Evolutionary conservation across 2,113 vertebrate species (phyloP).

Genomic region (Eidolon helvum): DNA sequence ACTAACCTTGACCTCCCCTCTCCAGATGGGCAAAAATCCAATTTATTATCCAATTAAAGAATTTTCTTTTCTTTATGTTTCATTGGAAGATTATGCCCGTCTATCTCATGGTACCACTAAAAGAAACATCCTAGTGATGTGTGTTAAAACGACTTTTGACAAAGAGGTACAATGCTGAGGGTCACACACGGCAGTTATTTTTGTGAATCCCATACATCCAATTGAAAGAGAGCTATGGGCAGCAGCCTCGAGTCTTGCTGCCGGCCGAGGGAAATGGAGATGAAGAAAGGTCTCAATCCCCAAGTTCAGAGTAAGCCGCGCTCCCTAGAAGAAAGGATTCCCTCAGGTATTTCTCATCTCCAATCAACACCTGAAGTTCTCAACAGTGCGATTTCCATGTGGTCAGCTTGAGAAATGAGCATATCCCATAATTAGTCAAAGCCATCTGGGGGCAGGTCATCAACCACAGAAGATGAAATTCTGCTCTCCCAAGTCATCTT

Average conservation of each 20-base stretch:
- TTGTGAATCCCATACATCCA: neutral
- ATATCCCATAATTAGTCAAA: neutral
- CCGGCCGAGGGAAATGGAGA: neutral
- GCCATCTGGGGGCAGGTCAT: neutral
- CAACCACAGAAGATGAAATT: neutral
- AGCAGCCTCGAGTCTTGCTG: neutral
- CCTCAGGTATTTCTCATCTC: neutral
- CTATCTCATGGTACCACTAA: neutral
- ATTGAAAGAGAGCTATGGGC: neutral
- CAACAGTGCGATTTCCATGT: neutral
- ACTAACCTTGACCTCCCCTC: conserved; percentile 64
- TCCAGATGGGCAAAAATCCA: conserved; percentile 64
- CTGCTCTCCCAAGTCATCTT: neutral
- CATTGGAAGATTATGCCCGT: conserved; percentile 48
- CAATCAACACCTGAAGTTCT: neutral
- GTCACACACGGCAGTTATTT: neutral
- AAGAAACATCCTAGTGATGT: neutral
- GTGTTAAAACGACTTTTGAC: conserved; percentile 6
- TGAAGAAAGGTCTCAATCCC: neutral
- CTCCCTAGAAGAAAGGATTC: neutral
- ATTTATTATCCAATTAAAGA: conserved; percentile 67
- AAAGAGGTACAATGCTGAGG: neutral
- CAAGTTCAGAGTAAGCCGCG: neutral
- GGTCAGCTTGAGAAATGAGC: neutral
- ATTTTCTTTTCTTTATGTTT: conserved; percentile 43